Conservation (phyloP, 2,888 invertebrate species). For the Cybosia mesomella region DNA sequence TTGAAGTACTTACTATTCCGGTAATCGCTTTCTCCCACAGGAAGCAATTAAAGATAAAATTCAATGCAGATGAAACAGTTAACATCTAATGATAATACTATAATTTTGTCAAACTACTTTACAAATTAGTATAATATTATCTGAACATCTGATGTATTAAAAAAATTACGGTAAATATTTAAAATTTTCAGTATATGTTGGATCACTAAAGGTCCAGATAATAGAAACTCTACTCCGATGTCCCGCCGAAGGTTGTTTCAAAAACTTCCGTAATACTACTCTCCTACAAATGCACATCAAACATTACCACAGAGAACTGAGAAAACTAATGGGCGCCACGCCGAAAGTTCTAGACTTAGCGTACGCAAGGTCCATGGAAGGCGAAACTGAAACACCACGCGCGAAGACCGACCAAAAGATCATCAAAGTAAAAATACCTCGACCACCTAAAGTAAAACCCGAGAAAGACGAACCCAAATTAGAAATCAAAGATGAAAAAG, state of each 20-base stretch:
- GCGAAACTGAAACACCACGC: conserved; percentile 46
- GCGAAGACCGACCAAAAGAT: conserved; percentile 56
- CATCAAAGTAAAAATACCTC: conserved; percentile 74
- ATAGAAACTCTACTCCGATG: conserved; percentile 90
- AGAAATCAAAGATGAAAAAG: conserved; percentile 30
- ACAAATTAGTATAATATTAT: too few species aligned
- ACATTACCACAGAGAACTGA: conserved; percentile 95
- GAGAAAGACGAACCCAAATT: conserved; percentile 59
- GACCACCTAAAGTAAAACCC: conserved; percentile 59
- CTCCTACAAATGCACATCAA: conserved; percentile 97
- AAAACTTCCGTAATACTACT: conserved; percentile 96
- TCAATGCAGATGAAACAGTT: too few species aligned
- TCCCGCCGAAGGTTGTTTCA: conserved; percentile 94
- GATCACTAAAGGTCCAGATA: conserved; percentile 88
- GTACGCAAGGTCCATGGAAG: conserved; percentile 89
- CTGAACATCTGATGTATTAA: too few species aligned
- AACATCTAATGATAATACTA: too few species aligned
- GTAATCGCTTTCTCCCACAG: neutral
- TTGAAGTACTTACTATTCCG: neutral
- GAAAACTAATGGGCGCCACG: conserved; percentile 91
- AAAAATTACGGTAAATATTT: neutral
- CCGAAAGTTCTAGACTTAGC: conserved; percentile 96
- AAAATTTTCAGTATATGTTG: conserved; percentile 82
- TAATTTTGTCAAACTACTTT: too few species aligned
- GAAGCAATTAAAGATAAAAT: neutral